Evolutionary conservation across 2,888 invertebrate genomes (phyloP), one percentile per base, ranked within the genome.

Genomic region (Heliconius hortense): DNA sequence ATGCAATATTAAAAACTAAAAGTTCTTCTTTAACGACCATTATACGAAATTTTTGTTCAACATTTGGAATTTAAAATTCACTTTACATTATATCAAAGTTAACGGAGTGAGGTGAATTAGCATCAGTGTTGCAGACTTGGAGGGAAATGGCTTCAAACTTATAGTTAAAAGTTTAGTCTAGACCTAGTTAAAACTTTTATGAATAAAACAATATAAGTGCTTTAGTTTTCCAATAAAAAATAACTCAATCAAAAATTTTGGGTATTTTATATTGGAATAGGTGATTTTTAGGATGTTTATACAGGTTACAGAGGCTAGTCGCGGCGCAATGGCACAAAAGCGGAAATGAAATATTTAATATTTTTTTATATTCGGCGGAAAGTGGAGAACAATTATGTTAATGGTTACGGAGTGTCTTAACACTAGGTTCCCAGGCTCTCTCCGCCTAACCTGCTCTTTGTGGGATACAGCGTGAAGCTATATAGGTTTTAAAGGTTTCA

Each of bases 61-160:
- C 28, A 39, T 39, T 53, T 53, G 53, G 31, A 28, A 53, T 68
- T 31, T 10, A 68, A 66, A 69, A 56, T 31, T 56, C 69, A 56
- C 31, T 13, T 69, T 68, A 68, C 31, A 8, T 31, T 69, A 69
- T 56, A 69, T 31, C 69, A n/a, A 31, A 56, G 31, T 56, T 69
- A 69, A n/a, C 70, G 35, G n/a, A 39, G 53, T 35, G 24, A 56
- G 69, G 67, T 71, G 67, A 77, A 76, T 75, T 77, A 75, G 67
- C 77, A 76, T 73, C 73, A 71, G 53, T 26, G 69, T 66, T 64
- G 53, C 59, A 66, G 73, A 75, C 75, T 77, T 73, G 56, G 21
- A 59, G 66, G 73, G 67, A 59, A 77, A 76, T 76, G 70, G 71
- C 53, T 68, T 67, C 71, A 73, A 76, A 73, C 71, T 67, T 73